These are phyloP conservation scores for Astropecten irregularis DNA, from an alignment of 53 echinoderm and acorn worm species.

Conservation along the genomic window DNA sequence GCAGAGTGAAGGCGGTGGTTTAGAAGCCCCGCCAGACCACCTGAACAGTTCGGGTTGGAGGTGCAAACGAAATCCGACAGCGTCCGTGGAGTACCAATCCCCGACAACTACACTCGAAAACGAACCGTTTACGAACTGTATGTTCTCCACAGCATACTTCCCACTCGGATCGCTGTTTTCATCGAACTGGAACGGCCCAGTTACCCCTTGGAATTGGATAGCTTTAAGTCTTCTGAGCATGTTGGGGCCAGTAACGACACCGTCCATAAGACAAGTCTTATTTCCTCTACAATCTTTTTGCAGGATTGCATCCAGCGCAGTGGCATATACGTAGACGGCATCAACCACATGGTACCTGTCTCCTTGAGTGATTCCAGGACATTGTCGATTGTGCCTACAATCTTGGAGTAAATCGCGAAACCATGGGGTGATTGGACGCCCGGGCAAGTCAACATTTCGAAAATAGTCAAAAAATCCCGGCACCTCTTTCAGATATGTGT, in stretches of 20 bases:
- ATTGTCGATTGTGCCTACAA: neutral
- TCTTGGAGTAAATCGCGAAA: neutral
- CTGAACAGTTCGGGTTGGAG: neutral
- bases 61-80: neutral
- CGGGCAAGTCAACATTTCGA: neutral
- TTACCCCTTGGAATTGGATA: slow-evolving; percentile 23
- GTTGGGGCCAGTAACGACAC: slow-evolving; percentile 3
- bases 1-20: slow-evolving; percentile 44
- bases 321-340: slow-evolving; percentile 41
- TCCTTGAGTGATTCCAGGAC: neutral
- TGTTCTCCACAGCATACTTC: slow-evolving; percentile 38
- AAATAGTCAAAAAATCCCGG: slow-evolving; percentile 18
- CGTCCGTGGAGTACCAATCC: slow-evolving; percentile 31
- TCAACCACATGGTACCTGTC: slow-evolving; percentile 12
- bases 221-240: slow-evolving; percentile 36
- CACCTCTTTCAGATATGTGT: slow-evolving; percentile 1
- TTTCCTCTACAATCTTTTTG: slow-evolving; percentile 36
- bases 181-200: slow-evolving; percentile 48
- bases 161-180: slow-evolving; percentile 57
- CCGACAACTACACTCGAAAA: slow-evolving; percentile 19
- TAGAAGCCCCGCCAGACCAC: neutral
- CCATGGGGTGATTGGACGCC: slow-evolving; percentile 5
- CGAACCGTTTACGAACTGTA: slow-evolving; percentile 2
- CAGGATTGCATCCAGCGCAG: slow-evolving; percentile 45
- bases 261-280: slow-evolving; percentile 2